These are phyloP conservation scores for Serranochromis macrocephalus DNA, from an alignment of 2,113 vertebrate genomes.

Conservation along the genomic window DNA sequence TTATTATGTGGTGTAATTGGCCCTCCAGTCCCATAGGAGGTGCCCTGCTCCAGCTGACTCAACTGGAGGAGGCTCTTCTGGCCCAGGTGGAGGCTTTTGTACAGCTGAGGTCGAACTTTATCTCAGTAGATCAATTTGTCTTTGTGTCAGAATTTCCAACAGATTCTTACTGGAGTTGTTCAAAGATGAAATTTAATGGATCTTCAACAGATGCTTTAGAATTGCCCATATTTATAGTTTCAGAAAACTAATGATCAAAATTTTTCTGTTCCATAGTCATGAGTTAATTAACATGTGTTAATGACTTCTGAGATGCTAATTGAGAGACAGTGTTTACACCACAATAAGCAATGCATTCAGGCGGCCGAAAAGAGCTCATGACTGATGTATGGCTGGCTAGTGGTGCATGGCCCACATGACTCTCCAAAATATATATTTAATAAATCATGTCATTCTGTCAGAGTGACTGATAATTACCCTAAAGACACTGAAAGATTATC, in stretches of 20 bases:
- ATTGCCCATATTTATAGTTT: neutral
- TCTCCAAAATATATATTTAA: conserved; percentile 18
- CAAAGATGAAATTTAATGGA: neutral
- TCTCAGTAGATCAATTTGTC: neutral
- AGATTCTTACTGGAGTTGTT: conserved; percentile 18
- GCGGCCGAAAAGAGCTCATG: neutral
- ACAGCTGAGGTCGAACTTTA: conserved; percentile 24
- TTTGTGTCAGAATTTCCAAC: neutral
- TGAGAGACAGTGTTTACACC: conserved; percentile 28
- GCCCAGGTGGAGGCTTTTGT: conserved; percentile 24
- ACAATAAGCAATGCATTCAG: conserved; percentile 22
- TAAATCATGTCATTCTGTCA: conserved; percentile 77
- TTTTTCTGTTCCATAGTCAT: conserved; percentile 38
- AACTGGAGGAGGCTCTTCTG: conserved; percentile 41
- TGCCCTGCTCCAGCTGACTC: conserved; percentile 65
- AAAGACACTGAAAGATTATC: conserved; percentile 76
- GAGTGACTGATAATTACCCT: conserved; percentile 72
- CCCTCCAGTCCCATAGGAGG: conserved; percentile 70
- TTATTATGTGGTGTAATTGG: conserved; percentile 75
- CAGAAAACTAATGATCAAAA: conserved; percentile 32
- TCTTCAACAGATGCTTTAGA: neutral
- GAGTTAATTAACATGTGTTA: conserved; percentile 55
- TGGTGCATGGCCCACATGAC: neutral
- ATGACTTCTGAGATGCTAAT: conserved; percentile 45
- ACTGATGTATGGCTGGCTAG: neutral